phyloP scores from a whole-genome alignment of 2,888 invertebrate genomes.

The Pomacea canaliculata region DNA sequence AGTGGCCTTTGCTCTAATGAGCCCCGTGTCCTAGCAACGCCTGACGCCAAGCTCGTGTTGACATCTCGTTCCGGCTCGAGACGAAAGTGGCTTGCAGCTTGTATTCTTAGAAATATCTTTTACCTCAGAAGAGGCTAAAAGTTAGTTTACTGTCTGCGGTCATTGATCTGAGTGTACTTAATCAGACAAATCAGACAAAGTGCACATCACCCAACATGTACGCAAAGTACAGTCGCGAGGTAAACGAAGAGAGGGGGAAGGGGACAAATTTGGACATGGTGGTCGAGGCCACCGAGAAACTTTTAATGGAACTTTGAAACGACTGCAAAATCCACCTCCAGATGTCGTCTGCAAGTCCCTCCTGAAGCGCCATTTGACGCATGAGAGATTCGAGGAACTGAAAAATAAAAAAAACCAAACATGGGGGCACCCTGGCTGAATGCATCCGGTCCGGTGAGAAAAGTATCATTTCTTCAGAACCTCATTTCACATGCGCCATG shows the following conservation, averaged over 20 bases:
- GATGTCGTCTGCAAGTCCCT: slow-evolving; percentile 70
- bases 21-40: not conserved
- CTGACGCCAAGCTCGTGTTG: not conserved
- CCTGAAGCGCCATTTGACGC: slow-evolving; percentile 77
- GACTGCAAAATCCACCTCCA: slow-evolving; percentile 36
- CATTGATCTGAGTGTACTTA: no score
- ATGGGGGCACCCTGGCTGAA: slow-evolving; percentile 52
- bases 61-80: not conserved
- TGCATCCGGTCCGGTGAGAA: slow-evolving; percentile 78
- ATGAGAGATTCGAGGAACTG: slow-evolving; percentile 45
- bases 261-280: not conserved
- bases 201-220: slow-evolving; percentile 19
- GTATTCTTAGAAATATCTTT: not conserved
- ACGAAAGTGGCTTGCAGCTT: not conserved
- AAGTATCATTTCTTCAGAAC: not conserved
- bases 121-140: no score
- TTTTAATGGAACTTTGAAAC: slow-evolving; percentile 38
- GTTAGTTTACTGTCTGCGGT: no score
- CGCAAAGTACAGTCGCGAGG: slow-evolving; percentile 25
- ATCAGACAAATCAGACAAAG: no score
- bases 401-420: slow-evolving; percentile 44
- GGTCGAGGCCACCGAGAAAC: slow-evolving; percentile 3
- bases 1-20: not conserved
- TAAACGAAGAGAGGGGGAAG: slow-evolving; percentile 16
- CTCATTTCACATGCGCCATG: no score